A percentile compares a stretch with the other conserved stretches of the same genome.
phyloP scores from a whole-genome alignment of 1,140 invertebrate genomes.

The Drosophila insularis region DNA sequence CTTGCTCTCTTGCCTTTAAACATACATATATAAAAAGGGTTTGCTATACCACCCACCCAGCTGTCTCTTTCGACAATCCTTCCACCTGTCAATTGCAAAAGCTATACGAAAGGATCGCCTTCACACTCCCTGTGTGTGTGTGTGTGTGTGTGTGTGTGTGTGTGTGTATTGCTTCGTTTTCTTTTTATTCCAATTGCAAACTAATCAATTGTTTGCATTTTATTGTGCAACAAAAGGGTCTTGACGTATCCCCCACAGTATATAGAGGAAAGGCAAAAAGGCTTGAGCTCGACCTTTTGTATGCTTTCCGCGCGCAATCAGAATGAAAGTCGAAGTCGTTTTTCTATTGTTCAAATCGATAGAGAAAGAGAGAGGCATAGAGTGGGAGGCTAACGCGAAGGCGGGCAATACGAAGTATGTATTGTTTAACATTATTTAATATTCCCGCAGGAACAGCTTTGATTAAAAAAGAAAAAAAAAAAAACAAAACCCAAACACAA shows the following conservation, averaged over 20 bases:
- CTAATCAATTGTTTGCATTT: constrained; percentile 81
- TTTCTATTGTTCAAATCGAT: constrained; percentile 46
- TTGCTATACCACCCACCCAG: not conserved
- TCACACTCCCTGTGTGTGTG: constrained; percentile 23
- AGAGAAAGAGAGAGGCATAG: not conserved
- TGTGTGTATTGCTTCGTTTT: too few relatives aligned
- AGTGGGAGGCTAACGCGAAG: not conserved
- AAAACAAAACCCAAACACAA: constrained; percentile 5
- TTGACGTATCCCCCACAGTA: constrained; percentile 8
- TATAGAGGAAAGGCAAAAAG: constrained; percentile 40
- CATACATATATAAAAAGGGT: too few relatives aligned
- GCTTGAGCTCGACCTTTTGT: constrained; percentile 77
- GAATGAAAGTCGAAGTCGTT: constrained; percentile 45
- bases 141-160: too few relatives aligned
- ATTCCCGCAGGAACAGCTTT: constrained; percentile 69
- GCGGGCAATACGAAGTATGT: constrained; percentile 26
- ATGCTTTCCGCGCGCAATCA: constrained; percentile 28
- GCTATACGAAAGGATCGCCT: constrained; percentile 13
- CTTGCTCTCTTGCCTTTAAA: not conserved
- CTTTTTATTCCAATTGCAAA: constrained; percentile 71
- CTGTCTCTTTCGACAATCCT: not conserved
- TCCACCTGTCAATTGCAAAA: constrained; percentile 72
- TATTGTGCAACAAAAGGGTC: constrained; percentile 72
- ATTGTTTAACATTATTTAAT: constrained; percentile 75
- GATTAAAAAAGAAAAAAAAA: constrained; percentile 61